phyloP scores from a whole-genome alignment of 2,113 vertebrate species.

The Nicator chloris region DNA sequence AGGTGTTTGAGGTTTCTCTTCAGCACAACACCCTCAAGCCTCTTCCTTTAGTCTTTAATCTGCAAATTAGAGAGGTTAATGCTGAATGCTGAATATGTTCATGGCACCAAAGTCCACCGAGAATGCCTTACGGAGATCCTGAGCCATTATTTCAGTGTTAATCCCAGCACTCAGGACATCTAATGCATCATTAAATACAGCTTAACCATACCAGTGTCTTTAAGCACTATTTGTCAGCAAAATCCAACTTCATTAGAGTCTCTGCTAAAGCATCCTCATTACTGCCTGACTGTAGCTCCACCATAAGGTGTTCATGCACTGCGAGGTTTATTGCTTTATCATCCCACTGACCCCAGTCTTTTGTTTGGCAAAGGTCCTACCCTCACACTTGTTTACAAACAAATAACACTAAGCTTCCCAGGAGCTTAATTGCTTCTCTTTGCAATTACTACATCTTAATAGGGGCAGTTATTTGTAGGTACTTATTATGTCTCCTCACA shows the following conservation, averaged over 20 bases:
- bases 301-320: background rate
- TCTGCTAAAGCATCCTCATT: background rate
- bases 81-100: background rate
- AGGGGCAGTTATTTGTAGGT: background rate
- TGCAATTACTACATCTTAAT: background rate
- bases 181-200: background rate
- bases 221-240: background rate
- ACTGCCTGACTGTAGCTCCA: background rate
- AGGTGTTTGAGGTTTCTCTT: background rate
- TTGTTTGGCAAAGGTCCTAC: background rate
- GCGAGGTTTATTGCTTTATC: background rate
- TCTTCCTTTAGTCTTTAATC: background rate
- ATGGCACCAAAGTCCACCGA: background rate
- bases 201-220: background rate
- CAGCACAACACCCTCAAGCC: background rate
- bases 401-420: background rate
- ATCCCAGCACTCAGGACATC: background rate
- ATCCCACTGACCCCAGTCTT: background rate
- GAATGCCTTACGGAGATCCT: background rate
- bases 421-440: slow-evolving; percentile 7
- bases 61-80: background rate
- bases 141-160: background rate
- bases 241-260: background rate
- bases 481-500: background rate
- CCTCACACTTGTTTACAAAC: background rate